A percentile compares a stretch with the other conserved stretches of the same genome.
These are phyloP conservation scores for Plusia festucae DNA, from an alignment of 2,888 invertebrate genomes.

Conservation along the genomic window DNA sequence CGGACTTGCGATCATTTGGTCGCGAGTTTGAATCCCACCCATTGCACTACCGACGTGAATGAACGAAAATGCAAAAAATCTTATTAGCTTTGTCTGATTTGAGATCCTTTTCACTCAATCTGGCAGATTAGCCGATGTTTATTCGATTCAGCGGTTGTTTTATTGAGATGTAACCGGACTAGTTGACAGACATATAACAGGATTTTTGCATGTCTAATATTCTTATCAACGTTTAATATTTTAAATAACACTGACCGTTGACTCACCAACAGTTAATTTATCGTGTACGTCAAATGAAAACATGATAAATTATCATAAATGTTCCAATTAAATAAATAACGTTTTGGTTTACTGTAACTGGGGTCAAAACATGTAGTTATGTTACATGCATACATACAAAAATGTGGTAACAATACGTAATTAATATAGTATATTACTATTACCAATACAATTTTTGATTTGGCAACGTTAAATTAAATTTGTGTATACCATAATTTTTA, in stretches of 20 bases:
- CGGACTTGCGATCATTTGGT: too few species aligned
- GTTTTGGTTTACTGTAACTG: not conserved
- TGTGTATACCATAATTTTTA: too few species aligned
- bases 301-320: not conserved
- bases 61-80: too few species aligned
- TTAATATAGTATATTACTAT: too few species aligned
- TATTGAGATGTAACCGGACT: not conserved
- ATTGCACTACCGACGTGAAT: too few species aligned
- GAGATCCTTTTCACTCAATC: too few species aligned
- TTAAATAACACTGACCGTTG: constrained; percentile 2
- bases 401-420: too few species aligned
- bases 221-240: not conserved
- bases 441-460: too few species aligned
- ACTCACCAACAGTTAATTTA: not conserved
- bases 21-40: too few species aligned
- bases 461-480: too few species aligned
- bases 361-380: not conserved
- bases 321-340: not conserved
- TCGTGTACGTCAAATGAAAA: not conserved
- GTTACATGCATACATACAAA: too few species aligned
- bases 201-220: not conserved
- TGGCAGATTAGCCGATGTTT: not conserved
- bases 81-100: too few species aligned
- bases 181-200: not conserved
- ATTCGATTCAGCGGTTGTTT: not conserved